These are phyloP conservation scores for Sturmia bella DNA, from an alignment of 2,888 invertebrate genomes.

Conservation along the genomic window DNA sequence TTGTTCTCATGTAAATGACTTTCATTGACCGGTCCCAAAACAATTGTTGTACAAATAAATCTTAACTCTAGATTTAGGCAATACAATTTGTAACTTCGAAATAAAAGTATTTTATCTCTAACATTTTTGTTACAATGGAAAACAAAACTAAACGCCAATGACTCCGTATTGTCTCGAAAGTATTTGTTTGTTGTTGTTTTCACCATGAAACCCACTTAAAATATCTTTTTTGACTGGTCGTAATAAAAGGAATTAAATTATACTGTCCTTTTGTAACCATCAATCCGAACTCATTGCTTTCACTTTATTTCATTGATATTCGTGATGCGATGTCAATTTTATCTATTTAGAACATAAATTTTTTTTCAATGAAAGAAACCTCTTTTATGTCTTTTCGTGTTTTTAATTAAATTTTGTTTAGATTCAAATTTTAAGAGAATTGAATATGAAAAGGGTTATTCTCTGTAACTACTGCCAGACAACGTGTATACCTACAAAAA, in stretches of 20 bases:
- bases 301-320: conserved; percentile 55
- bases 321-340: conserved; percentile 62
- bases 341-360: conserved; percentile 48
- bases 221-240: conserved; percentile 3
- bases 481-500: not conserved
- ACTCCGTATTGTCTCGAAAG: conserved; percentile 64
- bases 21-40: too few species aligned
- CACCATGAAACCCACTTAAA: not conserved
- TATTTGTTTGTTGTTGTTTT: conserved; percentile 56
- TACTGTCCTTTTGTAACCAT: conserved; percentile 62
- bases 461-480: conserved; percentile 18
- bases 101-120: conserved; percentile 1
- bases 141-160: conserved; percentile 49
- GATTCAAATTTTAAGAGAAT: conserved; percentile 58
- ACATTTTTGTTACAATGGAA: conserved; percentile 16
- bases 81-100: too few species aligned
- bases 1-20: too few species aligned
- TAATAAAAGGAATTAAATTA: conserved; percentile 31
- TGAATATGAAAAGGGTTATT: conserved; percentile 55
- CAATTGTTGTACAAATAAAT: too few species aligned
- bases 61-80: too few species aligned
- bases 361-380: conserved; percentile 14
- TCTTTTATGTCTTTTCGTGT: conserved; percentile 49
- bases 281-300: conserved; percentile 57
- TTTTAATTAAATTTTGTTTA: conserved; percentile 65